Conservation (phyloP, 2,797 vertebrate genomes). For the Spinibarbus caldwelli region DNA sequence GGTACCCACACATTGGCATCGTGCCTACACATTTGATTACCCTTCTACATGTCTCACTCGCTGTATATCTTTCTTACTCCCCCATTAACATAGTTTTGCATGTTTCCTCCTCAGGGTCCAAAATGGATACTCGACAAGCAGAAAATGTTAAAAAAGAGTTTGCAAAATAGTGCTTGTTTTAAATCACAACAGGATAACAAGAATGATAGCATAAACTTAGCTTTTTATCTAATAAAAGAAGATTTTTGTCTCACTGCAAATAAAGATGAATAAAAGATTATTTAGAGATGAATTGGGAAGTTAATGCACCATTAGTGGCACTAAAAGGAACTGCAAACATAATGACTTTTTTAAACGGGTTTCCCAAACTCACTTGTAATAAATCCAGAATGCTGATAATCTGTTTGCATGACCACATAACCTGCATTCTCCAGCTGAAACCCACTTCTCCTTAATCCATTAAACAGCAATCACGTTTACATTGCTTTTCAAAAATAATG, state of each 20-base stretch:
- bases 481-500: too few species aligned
- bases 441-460: too few species aligned
- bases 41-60: constrained; percentile 8
- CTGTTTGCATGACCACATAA: neutral
- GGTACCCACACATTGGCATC: constrained; percentile 67
- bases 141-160: neutral
- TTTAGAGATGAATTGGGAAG: neutral
- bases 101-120: constrained; percentile 14
- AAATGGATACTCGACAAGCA: neutral
- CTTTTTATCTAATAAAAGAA: neutral
- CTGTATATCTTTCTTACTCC: neutral
- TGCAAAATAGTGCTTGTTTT: neutral
- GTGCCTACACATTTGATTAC: constrained; percentile 51
- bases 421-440: neutral
- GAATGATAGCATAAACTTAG: neutral
- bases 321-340: neutral
- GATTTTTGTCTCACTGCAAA: neutral
- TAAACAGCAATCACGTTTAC: too few species aligned
- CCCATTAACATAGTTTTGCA: constrained; percentile 27
- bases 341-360: neutral
- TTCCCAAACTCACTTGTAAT: neutral
- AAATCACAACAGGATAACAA: neutral
- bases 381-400: neutral
- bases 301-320: neutral
- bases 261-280: too few species aligned